phyloP scores from a whole-genome alignment of 2,113 vertebrate species.

The Elanoides forficatus region DNA sequence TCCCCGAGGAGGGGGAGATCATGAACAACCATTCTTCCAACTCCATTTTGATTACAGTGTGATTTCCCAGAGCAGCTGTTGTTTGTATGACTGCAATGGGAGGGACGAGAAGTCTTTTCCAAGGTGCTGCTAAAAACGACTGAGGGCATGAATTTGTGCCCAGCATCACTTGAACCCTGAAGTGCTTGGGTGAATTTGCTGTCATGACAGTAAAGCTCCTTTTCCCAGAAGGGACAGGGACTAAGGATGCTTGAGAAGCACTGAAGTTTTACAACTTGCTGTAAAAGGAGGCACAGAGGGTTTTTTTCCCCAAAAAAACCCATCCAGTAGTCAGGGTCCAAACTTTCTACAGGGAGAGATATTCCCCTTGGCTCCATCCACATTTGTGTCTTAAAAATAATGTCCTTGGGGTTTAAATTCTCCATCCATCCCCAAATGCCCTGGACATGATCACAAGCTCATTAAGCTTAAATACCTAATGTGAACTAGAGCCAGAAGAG shows the following conservation, averaged over 20 bases:
- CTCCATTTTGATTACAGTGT: rapidly evolving
- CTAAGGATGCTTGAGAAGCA: neutral
- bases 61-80: neutral
- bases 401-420: neutral
- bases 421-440: neutral
- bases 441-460: neutral
- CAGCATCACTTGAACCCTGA: neutral
- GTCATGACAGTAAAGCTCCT: neutral
- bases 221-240: neutral
- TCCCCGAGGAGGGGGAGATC: neutral
- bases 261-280: neutral
- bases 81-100: neutral
- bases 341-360: neutral
- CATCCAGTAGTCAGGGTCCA: neutral
- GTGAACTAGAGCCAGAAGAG: neutral
- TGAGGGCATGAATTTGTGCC: neutral
- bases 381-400: neutral
- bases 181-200: neutral
- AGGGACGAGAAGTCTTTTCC: neutral
- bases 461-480: neutral
- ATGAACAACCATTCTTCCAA: neutral
- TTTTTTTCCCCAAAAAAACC: rapidly evolving
- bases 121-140: neutral
- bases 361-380: neutral
- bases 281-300: neutral